Evolutionary conservation across 2,797 vertebrate genomes (phyloP), one percentile per base, ranked within the genome.

Genomic region (Micromesistius poutassou): DNA sequence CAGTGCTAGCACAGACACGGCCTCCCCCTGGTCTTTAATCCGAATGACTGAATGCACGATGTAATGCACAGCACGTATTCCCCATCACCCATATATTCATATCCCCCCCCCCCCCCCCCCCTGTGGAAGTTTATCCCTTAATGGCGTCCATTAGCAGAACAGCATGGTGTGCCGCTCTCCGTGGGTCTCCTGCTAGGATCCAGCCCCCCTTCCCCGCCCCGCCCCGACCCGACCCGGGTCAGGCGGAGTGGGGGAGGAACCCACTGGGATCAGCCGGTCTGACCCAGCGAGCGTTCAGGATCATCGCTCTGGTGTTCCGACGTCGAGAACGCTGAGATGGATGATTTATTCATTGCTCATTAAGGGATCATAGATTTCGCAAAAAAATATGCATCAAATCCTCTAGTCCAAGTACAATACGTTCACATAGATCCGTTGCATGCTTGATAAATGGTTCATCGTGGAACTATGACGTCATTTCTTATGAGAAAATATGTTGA

Each of bases 91-190:
- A n/a, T 55, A 30, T 71, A 28, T 71, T 16, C 70, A 71, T n/a
- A 31, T 31, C 10, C 30, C 13, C 70, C 28, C 70, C 6, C 70
- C 30, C 68, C 28, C 68, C 28, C 66, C 66, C 19, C n/a, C n/a
- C n/a, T n/a, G n/a, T n/a, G n/a, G 28, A 4, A 71, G 70, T 71
- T 6, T 79, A 70, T 68, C 77, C 71, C 31, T 25, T 82, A 83
- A 81, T 83, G 73, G 71, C 30, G 78, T 87, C 75, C 66, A 81
- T 87, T 86, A 85, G 78, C 38, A 76, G 62, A 81, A 78, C 72
- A 84, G 81, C 78, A 81, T 68, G 77, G 71, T 71, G 66, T 76
- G 74, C 74, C 75, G 19, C 70, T 71, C 80, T 73, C 75, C 16
- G 72, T 9, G 2, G 74, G 70, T 33, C 62, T 68, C 25, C 25